Evolutionary conservation across 1,140 invertebrate genomes (phyloP), one percentile per base, ranked within the genome.

Genomic region (Spodoptera frugiperda): DNA sequence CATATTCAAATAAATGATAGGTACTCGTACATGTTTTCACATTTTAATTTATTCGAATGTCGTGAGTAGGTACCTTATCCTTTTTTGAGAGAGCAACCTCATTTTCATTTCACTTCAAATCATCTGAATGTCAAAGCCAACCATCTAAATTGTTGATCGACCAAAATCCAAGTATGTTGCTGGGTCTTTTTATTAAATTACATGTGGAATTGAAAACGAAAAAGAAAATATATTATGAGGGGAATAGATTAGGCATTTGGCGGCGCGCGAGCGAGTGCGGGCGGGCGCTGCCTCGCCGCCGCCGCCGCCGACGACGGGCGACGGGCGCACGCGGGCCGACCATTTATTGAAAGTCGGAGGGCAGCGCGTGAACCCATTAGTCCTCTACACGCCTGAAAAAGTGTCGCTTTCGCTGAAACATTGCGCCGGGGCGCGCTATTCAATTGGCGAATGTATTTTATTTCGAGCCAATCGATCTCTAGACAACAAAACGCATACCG

Each of bases 361-460:
- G 77, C 82, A 88, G 84, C 89, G 88, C 89, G 90, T 88, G 88
- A 86, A 87, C 82, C 89, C 88, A 93, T 93, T 93, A 92, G 90
- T 91, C 87, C 79, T 87, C 78, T 80, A 71, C 82, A 82, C 78
- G 84, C 72, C 86, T 91, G 88, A 92, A 92, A 92, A 93, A 93
- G 86, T 91, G 89, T 91, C 92, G 92, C 85, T 87, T 83, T 81
- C 82, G 63, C 86, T 93, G 90, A 93, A 92, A 92, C 91, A 92
- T 92, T 91, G 88, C 87, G 84, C 85, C 77, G 79, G 84, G 86
- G 89, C 78, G 84, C 82, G 87, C 91, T 90, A 91, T 92, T 91
- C 90, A 91, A 93, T 93, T 92, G 87, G 82, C 82, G 85, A 93
- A 91, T 91, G 90, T 93, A 91, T 93, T 93, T 93, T 91, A 92